These are phyloP conservation scores for Carapus acus DNA, from an alignment of 2,797 vertebrate species.

Conservation along the genomic window DNA sequence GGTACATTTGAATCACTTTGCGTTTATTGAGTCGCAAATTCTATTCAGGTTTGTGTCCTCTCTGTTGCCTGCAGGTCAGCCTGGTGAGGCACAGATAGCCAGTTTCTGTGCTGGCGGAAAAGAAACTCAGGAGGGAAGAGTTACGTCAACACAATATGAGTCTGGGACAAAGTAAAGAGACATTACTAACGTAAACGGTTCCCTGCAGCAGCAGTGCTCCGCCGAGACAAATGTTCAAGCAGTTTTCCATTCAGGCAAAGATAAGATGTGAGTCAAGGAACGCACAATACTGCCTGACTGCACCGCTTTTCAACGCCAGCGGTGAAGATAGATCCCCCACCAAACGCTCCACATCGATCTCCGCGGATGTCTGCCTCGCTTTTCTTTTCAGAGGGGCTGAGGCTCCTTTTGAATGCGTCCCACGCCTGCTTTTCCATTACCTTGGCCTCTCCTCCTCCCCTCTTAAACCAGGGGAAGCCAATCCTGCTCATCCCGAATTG, in stretches of 20 bases:
- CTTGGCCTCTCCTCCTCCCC: slow-evolving; percentile 20
- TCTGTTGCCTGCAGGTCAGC: slow-evolving; percentile 51
- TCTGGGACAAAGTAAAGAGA: slow-evolving; percentile 45
- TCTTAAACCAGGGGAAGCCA: slow-evolving; percentile 26
- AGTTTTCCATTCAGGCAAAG: slow-evolving; percentile 30
- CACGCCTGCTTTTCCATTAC: slow-evolving; percentile 39
- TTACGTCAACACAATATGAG: slow-evolving; percentile 38
- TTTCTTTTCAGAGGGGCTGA: slow-evolving; percentile 30
- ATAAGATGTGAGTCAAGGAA: slow-evolving; percentile 49
- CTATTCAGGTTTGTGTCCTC: slow-evolving; percentile 27
- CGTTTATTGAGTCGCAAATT: slow-evolving; percentile 37
- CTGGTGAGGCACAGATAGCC: slow-evolving; percentile 36
- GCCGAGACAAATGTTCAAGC: slow-evolving; percentile 53
- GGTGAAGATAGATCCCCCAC: slow-evolving; percentile 32
- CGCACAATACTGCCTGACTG: slow-evolving; percentile 53
- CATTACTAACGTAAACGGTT: slow-evolving; percentile 44
- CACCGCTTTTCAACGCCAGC: slow-evolving; percentile 30
- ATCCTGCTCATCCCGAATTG: slow-evolving; percentile 26
- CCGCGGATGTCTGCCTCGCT: slow-evolving; percentile 10
- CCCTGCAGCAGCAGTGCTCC: slow-evolving; percentile 46
- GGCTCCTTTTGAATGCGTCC: slow-evolving; percentile 56
- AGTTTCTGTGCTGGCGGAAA: slow-evolving; percentile 40
- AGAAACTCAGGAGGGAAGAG: slow-evolving; percentile 24
- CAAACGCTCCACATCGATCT: slow-evolving; percentile 40
- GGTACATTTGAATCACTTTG: slow-evolving; percentile 43